Percentiles rank a stretch among this genome's conserved stretches.
Evolutionary conservation across 53 echinoderm and acorn worm genomes (phyloP).

Genomic region (Henricia sp.): DNA sequence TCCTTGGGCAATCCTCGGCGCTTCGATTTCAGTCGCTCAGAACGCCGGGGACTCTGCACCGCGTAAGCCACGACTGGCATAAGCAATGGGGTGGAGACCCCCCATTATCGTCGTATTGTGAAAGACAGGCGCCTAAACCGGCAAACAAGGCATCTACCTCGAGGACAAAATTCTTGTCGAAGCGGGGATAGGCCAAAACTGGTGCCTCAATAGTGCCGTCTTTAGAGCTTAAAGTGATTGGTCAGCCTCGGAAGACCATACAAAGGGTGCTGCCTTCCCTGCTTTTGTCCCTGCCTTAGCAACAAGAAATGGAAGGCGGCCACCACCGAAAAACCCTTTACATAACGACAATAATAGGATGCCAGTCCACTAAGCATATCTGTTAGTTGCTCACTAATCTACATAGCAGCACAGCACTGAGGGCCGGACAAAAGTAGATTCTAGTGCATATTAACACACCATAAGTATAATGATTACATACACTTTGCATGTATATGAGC

Average conservation of each 20-base stretch:
- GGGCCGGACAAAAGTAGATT: too few relatives aligned
- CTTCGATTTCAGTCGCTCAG: background rate
- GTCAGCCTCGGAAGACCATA: background rate
- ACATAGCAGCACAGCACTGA: too few relatives aligned
- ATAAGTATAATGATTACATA: too few relatives aligned
- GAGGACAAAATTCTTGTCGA: slow-evolving; percentile 1
- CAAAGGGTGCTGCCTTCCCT: background rate
- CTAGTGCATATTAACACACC: too few relatives aligned
- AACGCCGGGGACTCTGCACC: background rate
- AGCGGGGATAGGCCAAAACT: slow-evolving; percentile 17
- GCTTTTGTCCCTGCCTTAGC: background rate
- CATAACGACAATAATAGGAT: slow-evolving; percentile 1
- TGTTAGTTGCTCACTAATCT: too few relatives aligned
- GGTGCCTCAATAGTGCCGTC: background rate
- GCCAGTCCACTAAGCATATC: too few relatives aligned
- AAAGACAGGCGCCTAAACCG: slow-evolving; percentile 24
- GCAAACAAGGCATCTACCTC: slow-evolving; percentile 5
- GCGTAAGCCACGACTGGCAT: slow-evolving; percentile 1
- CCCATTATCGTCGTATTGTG: background rate
- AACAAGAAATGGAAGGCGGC: background rate
- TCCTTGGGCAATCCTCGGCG: background rate
- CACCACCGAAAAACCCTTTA: background rate
- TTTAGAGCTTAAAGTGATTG: background rate
- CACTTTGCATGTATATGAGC: too few relatives aligned
- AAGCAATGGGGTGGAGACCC: background rate